Evolutionary conservation across 2,113 vertebrate genomes (phyloP), one percentile per base, ranked within the genome.

Genomic region (Neoarius graeffei): DNA sequence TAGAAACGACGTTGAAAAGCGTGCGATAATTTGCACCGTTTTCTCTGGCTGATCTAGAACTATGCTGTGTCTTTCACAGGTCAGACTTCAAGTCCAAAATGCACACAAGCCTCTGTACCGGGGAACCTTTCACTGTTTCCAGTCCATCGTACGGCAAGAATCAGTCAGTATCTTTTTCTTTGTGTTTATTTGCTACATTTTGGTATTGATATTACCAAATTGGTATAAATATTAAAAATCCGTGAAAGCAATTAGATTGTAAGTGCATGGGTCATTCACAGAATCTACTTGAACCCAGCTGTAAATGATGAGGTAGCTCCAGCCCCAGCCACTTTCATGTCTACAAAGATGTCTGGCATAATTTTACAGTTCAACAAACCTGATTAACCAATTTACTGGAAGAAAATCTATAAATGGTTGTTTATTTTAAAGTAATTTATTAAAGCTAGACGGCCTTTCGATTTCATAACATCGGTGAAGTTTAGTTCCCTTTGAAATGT

Each of bases 71-170:
- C 7, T 85, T 57, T 59, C 30, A 79, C 94, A 99, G 98, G 98
- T 99, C 25, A 95, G 98, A 76, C 97, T 99, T 1, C 98, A 99
- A 95, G 97, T 99, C 76, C 98, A 99, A 95, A 97, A 90, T 91
- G 84, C 92, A n/a, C 95, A 97, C 84, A 98, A 96, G 92, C 97
- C 97, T 57, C 96, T 97, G 67, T 99, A 99, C 91, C 96, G 96
- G 7, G 98, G 98, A 87, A 99, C 98, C 10, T 88, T 94, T 71
- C 98, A 99, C 93, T 99, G 98, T 92, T 99, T 99, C 94, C 96
- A 97, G 93, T 97, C 98, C 83, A 99, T 99, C 91, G 90, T 99
- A 91, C 95, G 94, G n/a, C 97, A 99, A 90, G 98, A 99, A 93
- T 95, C 97, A 56, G 98, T 99, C 94, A 93, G 98, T 97, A 89